These are phyloP conservation scores for Ellobium chinense DNA, from an alignment of 2,888 invertebrate genomes.

Conservation along the genomic window DNA sequence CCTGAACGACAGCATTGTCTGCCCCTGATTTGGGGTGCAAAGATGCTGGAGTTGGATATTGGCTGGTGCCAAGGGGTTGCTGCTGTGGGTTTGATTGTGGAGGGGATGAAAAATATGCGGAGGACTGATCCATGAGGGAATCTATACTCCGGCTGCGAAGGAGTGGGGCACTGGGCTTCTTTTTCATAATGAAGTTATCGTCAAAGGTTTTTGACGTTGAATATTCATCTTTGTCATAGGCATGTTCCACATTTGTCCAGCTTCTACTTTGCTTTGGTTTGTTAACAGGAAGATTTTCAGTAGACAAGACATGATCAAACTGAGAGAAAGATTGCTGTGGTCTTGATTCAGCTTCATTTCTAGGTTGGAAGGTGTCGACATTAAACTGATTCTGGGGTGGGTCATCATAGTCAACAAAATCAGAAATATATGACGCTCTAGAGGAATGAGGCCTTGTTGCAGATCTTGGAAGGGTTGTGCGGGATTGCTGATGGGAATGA, in stretches of 20 bases:
- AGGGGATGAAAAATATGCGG: background rate
- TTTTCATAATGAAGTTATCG: background rate
- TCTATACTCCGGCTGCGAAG: conserved; percentile 28
- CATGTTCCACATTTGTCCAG: too few relatives aligned
- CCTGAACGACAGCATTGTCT: background rate
- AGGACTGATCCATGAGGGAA: conserved; percentile 4
- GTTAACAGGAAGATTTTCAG: background rate
- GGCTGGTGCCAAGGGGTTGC: background rate
- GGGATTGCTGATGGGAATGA: background rate
- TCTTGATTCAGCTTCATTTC: background rate
- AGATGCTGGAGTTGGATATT: background rate
- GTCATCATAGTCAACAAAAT: conserved; percentile 1
- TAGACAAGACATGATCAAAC: conserved; percentile 21
- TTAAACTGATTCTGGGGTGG: background rate
- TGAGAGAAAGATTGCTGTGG: background rate
- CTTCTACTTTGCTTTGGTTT: too few relatives aligned
- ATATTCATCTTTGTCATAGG: background rate
- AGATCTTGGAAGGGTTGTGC: background rate
- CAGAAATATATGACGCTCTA: background rate
- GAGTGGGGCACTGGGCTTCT: background rate
- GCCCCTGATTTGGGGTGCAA: background rate
- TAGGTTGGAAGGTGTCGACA: background rate
- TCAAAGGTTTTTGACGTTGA: background rate
- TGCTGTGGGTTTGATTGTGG: background rate
- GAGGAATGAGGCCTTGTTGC: background rate